Evolutionary conservation across 2,113 vertebrate species (phyloP), one percentile per base, ranked within the genome.

Genomic region (Mustela nigripes): DNA sequence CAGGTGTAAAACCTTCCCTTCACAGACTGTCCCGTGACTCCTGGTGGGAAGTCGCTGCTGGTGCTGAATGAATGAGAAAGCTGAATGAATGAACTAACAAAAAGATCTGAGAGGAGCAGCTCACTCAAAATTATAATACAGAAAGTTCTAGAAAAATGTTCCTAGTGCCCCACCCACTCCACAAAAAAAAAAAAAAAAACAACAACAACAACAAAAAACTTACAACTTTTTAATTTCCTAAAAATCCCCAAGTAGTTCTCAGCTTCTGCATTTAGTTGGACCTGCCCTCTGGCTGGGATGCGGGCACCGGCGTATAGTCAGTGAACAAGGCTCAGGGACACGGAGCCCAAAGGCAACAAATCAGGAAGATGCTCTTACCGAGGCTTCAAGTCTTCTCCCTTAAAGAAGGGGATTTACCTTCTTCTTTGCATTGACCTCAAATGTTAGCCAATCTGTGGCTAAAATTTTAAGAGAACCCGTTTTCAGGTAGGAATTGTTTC

Each of bases 301-400:
- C 0, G 3, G 73, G 89, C 14, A 10, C 31, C 22, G 9, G 73
- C 1, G 7, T 33, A 2, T 48, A 15, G 24, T 3, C 56, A 58
- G 2, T 0, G 12, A 87, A 45, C 1, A 63, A 19, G 22, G n/a
- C 33, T 7, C 63, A 12, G 0, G 22, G 19, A 5, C 14, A 50
- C 1, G 1, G 16, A 62, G 21, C 19, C 81, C 31, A 33, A 42
- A 42, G 94, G 67, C 50, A 95, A 0, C 80, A 96, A 96, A 95
- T 97, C 86, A 97, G 97, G 92, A 98, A 98, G 91, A 83, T 95
- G 96, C 95, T 96, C 96, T 95, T 67, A 89, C 82, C 92, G 36
- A 7, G 18, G 8, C 78, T 63, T 90, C 78, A 67, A 24, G 50
- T 85, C 67, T 83, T 94, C 53, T 79, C 21, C 56, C n/a, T 50